phyloP scores from a whole-genome alignment of 1,140 invertebrate genomes.

The Cydia amplana region DNA sequence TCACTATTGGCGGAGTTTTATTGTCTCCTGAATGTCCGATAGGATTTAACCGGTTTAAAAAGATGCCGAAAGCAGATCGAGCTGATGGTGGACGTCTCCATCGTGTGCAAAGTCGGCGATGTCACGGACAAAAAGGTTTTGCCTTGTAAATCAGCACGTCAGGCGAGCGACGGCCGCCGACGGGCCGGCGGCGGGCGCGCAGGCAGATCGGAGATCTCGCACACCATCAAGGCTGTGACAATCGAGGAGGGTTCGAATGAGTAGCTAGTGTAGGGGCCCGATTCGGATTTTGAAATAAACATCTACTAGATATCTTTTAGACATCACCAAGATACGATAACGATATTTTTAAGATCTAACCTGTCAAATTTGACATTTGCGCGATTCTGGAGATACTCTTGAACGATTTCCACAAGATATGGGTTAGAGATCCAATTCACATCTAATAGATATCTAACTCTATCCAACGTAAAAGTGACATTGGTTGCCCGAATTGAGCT shows the following conservation, averaged over 20 bases:
- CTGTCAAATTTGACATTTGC: too few relatives aligned
- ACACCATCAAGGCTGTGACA: slow-evolving; percentile 47
- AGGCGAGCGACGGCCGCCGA: slow-evolving; percentile 36
- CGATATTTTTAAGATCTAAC: too few relatives aligned
- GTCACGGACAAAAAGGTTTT: slow-evolving; percentile 57
- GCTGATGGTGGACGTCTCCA: slow-evolving; percentile 60
- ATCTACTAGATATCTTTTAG: too few relatives aligned
- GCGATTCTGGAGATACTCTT: too few relatives aligned
- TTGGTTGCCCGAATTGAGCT: too few relatives aligned
- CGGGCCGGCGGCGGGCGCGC: slow-evolving; percentile 37
- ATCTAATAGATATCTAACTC: too few relatives aligned
- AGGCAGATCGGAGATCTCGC: slow-evolving; percentile 56
- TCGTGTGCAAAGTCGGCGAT: slow-evolving; percentile 42
- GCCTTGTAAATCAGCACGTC: slow-evolving; percentile 69
- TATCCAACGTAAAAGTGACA: too few relatives aligned
- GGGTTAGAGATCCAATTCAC: too few relatives aligned
- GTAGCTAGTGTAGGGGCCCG: background rate
- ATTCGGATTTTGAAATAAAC: too few relatives aligned
- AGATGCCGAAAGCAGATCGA: slow-evolving; percentile 68
- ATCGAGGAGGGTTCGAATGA: slow-evolving; percentile 34
- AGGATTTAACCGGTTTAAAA: slow-evolving; percentile 40
- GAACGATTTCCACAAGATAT: too few relatives aligned
- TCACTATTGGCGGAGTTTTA: background rate
- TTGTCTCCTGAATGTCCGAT: background rate
- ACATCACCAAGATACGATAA: too few relatives aligned